A percentile compares a stretch with the other conserved stretches of the same genome.
These are phyloP conservation scores for Saimiri boliviensis DNA, from an alignment of 2,113 vertebrate species.

Conservation along the genomic window DNA sequence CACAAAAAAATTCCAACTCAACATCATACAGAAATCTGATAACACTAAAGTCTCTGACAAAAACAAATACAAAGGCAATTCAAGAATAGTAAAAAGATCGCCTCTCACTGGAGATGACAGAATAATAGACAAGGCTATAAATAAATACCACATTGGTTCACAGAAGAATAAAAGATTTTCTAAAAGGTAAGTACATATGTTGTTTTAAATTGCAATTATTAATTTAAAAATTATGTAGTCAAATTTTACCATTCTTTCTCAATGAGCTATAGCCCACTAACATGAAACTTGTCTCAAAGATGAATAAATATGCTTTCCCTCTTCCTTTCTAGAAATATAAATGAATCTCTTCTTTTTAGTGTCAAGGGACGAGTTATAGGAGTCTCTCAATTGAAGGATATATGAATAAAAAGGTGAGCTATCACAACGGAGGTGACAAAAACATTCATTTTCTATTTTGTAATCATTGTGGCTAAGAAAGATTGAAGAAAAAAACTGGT, in stretches of 20 bases:
- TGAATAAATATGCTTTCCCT: neutral
- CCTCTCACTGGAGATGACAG: neutral
- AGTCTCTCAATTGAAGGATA: neutral
- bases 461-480: neutral
- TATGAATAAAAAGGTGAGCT: neutral
- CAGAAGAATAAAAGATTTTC: neutral
- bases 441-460: constrained; percentile 22
- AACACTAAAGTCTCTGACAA: neutral
- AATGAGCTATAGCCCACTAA: neutral
- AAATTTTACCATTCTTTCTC: neutral
- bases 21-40: neutral
- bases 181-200: neutral
- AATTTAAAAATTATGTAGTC: neutral
- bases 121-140: neutral
- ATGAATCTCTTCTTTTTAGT: neutral
- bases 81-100: neutral
- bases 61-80: neutral
- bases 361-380: neutral
- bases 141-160: neutral
- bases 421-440: neutral
- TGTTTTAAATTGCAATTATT: neutral
- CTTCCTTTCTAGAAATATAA: neutral
- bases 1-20: neutral
- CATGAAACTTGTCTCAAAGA: neutral
- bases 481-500: neutral